Conservation (phyloP, 2,113 vertebrate species). For the Gobiocypris rarus region DNA sequence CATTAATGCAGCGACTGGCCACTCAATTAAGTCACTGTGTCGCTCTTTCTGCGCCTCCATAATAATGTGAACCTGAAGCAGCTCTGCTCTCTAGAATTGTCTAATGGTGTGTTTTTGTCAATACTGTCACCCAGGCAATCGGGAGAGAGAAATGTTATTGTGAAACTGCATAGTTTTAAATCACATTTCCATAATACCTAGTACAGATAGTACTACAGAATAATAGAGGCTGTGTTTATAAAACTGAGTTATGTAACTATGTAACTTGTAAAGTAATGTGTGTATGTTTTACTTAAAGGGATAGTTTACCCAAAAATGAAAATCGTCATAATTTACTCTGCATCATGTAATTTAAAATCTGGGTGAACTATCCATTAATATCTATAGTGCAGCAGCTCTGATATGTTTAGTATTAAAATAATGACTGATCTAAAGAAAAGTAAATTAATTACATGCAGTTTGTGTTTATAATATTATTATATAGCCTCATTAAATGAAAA, state of each 20-base stretch:
- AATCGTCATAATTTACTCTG: neutral
- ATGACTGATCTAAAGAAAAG: neutral
- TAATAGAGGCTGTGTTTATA: neutral
- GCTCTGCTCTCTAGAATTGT: slow-evolving; percentile 15
- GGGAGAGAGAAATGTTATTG: neutral
- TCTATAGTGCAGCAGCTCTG: too few relatives aligned
- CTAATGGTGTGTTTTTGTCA: slow-evolving; percentile 15
- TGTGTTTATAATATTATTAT: slow-evolving; percentile 1
- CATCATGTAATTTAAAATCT: neutral
- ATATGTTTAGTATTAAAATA: neutral
- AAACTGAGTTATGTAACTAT: too few relatives aligned
- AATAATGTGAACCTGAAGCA: slow-evolving; percentile 47
- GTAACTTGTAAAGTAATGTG: neutral
- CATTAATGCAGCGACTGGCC: slow-evolving; percentile 2
- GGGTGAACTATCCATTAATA: too few relatives aligned
- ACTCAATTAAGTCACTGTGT: slow-evolving; percentile 20
- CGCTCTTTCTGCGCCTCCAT: slow-evolving; percentile 21
- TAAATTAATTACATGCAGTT: neutral
- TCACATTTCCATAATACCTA: neutral
- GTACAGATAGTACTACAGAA: neutral
- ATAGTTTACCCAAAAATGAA: neutral
- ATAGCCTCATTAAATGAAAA: neutral
- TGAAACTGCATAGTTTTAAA: slow-evolving; percentile 1
- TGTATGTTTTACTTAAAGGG: neutral
- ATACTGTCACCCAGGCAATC: neutral